Conservation (phyloP, 92 coral and sea anemone genomes). For the Palythoa caribaeorum region DNA sequence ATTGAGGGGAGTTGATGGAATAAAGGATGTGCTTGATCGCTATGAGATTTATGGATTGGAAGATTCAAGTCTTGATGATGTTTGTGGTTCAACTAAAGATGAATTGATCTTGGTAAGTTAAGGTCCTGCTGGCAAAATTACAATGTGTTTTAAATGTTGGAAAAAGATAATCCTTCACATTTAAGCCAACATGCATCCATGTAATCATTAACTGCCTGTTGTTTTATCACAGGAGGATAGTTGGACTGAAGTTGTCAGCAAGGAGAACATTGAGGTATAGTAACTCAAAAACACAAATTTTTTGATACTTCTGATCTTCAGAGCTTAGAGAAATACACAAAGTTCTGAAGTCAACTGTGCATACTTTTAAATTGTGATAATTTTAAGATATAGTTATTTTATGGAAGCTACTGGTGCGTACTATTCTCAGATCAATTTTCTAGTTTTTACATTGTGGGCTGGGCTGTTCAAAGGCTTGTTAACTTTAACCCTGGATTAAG, state of each 20-base stretch:
- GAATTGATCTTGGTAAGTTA: conserved; percentile 66
- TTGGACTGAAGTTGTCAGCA: conserved; percentile 92
- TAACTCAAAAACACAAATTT: too few relatives aligned
- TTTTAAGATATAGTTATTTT: too few relatives aligned
- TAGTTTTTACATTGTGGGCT: too few relatives aligned
- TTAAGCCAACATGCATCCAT: not conserved
- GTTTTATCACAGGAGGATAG: conserved; percentile 79
- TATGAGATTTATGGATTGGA: conserved; percentile 81
- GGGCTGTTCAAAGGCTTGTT: too few relatives aligned
- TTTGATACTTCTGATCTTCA: too few relatives aligned
- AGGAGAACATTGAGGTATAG: conserved; percentile 71
- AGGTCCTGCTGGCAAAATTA: not conserved
- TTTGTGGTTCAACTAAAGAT: conserved; percentile 50
- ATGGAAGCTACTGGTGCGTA: too few relatives aligned
- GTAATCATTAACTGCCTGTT: not conserved
- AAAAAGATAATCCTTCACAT: not conserved
- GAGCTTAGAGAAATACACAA: too few relatives aligned
- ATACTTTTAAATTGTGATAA: too few relatives aligned
- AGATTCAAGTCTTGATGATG: conserved; percentile 48
- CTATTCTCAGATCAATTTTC: too few relatives aligned
- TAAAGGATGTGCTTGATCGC: conserved; percentile 71
- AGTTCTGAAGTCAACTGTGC: too few relatives aligned
- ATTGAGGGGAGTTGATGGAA: conserved; percentile 34
- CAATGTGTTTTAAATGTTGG: too few relatives aligned
- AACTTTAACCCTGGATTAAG: too few relatives aligned